Evolutionary conservation across 1,140 invertebrate species (phyloP), one percentile per base, ranked within the genome.

Genomic region (Agrypnia vestita): DNA sequence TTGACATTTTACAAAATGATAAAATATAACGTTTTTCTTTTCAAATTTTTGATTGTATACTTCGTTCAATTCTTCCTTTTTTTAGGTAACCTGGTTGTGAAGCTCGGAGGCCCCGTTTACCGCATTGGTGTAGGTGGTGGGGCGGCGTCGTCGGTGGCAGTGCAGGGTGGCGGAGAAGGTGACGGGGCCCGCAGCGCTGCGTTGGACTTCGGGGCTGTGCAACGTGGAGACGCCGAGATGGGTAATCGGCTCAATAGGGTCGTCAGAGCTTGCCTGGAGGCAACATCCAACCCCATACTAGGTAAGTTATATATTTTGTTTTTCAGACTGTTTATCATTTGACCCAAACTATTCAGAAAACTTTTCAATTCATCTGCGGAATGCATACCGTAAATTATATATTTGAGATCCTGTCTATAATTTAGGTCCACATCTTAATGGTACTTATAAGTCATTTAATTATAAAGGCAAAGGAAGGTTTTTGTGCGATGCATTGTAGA

Each of bases 201-300:
- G 78, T 86, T 99, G 6, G 98, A 99, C 88, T 98, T 98, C 85
- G 96, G 96, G 84, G 98, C 98, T 4, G 98, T 99, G 0, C 98
- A 99, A 90, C 91, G 98, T 89, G 89, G 98, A 49, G 98, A 99
- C 91, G 95, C 98, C 0, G 98, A 99, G 91, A 99, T 99, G 98
- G 98, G 98, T 84, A 97, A 99, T 85, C 99, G 99, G 88, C 85
- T 99, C 11, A 99, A 99, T 87, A 90, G 98, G 80, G 93, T 99
- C 7, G 96, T 99, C 0, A 91, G 98, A 81, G 96, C 95, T 4
- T 99, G 98, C 86, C 90, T 97, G 0, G 98, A 99, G 89, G 92
- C 93, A 15, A 88, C 91, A 1, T 86, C 90, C 0, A 99, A 99
- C 91, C 98, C 97, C 3, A 98, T 99, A 83, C 89, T 96, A 61